These are phyloP conservation scores for Drosophila nigromelanica DNA, from an alignment of 1,140 invertebrate genomes.

Conservation along the genomic window DNA sequence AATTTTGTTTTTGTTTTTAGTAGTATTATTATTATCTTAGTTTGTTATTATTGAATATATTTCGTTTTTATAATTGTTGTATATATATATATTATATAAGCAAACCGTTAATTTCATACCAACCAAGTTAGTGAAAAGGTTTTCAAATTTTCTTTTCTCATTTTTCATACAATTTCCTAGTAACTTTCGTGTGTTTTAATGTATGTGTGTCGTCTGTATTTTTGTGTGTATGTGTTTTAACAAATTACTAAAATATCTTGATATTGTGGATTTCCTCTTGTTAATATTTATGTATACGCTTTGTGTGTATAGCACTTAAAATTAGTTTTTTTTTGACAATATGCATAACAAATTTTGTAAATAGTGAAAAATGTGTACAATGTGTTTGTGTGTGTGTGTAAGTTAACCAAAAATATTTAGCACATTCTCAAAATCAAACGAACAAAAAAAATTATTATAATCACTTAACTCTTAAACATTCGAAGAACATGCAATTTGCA, in stretches of 20 bases:
- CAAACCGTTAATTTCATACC: slow-evolving; percentile 77
- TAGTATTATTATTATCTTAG: slow-evolving; percentile 34
- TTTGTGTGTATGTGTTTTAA: slow-evolving; percentile 26
- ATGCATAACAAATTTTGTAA: slow-evolving; percentile 30
- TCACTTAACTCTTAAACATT: slow-evolving; percentile 59
- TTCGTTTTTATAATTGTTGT: slow-evolving; percentile 33
- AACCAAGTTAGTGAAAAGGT: slow-evolving; percentile 70
- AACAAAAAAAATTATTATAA: slow-evolving; percentile 29
- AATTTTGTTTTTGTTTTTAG: slow-evolving; percentile 5
- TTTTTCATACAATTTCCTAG: slow-evolving; percentile 40
- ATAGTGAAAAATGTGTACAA: slow-evolving; percentile 7
- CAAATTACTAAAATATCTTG: slow-evolving; percentile 26
- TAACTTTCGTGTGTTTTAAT: slow-evolving; percentile 18
- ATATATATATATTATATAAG: slow-evolving; percentile 65
- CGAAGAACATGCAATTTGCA: slow-evolving; percentile 65
- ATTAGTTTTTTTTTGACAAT: slow-evolving; percentile 12
- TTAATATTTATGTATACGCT: slow-evolving; percentile 26
- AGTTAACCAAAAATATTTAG: slow-evolving; percentile 38
- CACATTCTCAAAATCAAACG: slow-evolving; percentile 27
- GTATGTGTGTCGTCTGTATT: slow-evolving; percentile 5
- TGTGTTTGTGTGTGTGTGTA: slow-evolving; percentile 29
- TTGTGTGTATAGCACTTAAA: slow-evolving; percentile 54
- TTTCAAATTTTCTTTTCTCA: slow-evolving; percentile 38
- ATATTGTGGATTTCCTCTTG: slow-evolving; percentile 17
- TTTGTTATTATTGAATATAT: slow-evolving; percentile 38